These are phyloP conservation scores for Drosophila truncata DNA, from an alignment of 1,140 invertebrate genomes.

Conservation along the genomic window DNA sequence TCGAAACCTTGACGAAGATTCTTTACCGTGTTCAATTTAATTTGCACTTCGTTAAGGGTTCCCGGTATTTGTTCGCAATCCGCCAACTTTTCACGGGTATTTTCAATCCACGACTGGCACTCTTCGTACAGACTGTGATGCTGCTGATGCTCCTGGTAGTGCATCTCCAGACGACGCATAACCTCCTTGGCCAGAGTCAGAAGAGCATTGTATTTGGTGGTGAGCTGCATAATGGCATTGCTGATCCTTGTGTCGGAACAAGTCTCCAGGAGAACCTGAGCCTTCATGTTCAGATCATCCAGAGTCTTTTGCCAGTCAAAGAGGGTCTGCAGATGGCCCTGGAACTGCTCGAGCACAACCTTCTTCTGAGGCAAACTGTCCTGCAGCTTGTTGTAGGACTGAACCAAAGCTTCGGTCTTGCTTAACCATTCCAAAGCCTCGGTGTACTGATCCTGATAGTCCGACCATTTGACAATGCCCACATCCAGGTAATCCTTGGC, in stretches of 20 bases:
- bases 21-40: conserved; percentile 93
- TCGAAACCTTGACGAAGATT: conserved; percentile 93
- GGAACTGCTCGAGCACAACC: conserved; percentile 95
- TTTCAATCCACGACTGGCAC: conserved; percentile 96
- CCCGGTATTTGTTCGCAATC: conserved; percentile 92
- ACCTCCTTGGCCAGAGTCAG: conserved; percentile 96
- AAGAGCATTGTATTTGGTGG: conserved; percentile 97
- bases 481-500: conserved; percentile 94
- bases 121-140: conserved; percentile 95
- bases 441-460: conserved; percentile 97
- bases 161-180: conserved; percentile 94
- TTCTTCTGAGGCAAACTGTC: conserved; percentile 96
- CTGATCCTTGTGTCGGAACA: conserved; percentile 97
- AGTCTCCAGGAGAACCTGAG: conserved; percentile 95
- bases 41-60: conserved; percentile 92
- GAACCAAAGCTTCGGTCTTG: conserved; percentile 94
- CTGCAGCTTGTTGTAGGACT: conserved; percentile 96
- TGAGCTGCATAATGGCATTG: conserved; percentile 96
- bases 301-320: conserved; percentile 97
- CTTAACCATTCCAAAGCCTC: conserved; percentile 95
- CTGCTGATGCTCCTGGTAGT: conserved; percentile 97
- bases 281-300: conserved; percentile 96
- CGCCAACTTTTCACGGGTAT: conserved; percentile 92
- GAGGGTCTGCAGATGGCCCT: conserved; percentile 94
- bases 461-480: conserved; percentile 97